Base-by-base conservation (phyloP, 64 coral and sea anemone species). In the Hydrozoanthus tunicans region DNA sequence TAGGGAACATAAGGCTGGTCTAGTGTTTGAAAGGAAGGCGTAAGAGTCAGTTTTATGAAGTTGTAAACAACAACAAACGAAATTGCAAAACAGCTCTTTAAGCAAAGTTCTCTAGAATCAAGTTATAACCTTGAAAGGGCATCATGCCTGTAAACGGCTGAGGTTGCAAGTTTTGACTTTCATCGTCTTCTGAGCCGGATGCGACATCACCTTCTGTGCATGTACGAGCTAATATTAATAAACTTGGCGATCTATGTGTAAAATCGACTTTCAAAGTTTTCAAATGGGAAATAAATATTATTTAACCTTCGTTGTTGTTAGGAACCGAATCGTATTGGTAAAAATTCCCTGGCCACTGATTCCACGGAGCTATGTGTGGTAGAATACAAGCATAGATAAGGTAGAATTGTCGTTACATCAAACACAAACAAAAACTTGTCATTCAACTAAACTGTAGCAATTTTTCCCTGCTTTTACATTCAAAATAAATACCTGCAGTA, bases 41-140 rank as follows among this genome's bases (percentile, higher is more conserved):
- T 58, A 11, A 73, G n/a, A 60, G 58, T 51, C 68, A 88, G 68
- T 82, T n/a, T 14, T 88, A 5, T 12, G 11, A n/a, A 51, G 55
- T 2, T 51, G 6, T 24, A 58, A 11, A 27, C 8, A 13, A 53
- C 43, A 73, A 11, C 6, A 23, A 56, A 23, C 9, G 9, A 14
- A 55, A 88, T 27, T 23, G 56, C 9, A 57, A 25, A 73, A 88
- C 4, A 86, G 23, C 14, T 0, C 23, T 56, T 59, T 1, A 32
- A 43, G 43, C 69, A 59, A 73, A 14, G 11, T 59, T 15, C 10
- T 15, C 56, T 17, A 75, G 4, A 52, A 86, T 74, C 68, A 5
- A 73, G 17, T 75, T 32, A 88, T 88, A 73, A 88, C 84, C 84
- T 88, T 88, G 84, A 88, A 59, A 88, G 59, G 84, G 68, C 70